These are phyloP conservation scores for Marcusenius ussheri DNA, from an alignment of 2,113 vertebrate species.

Conservation along the genomic window DNA sequence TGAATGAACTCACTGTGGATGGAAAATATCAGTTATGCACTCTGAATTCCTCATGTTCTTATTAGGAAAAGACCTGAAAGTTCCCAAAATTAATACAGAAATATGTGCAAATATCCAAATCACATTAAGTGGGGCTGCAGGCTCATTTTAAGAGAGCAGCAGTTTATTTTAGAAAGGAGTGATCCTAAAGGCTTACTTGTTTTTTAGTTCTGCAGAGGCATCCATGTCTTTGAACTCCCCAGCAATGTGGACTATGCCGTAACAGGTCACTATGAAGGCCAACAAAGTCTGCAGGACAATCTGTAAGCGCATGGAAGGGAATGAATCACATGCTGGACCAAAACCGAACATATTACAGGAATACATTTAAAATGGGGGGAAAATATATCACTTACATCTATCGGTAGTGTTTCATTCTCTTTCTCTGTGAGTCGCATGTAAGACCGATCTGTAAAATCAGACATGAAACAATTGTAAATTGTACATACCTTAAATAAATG, in stretches of 20 bases:
- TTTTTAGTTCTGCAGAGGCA: conserved; percentile 92
- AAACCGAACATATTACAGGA: neutral
- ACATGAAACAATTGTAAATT: neutral
- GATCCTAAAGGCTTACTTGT: conserved; percentile 68
- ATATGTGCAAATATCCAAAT: neutral
- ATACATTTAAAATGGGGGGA: neutral
- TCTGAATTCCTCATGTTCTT: neutral
- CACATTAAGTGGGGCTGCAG: neutral
- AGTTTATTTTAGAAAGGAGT: too few species aligned
- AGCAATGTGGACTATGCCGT: conserved; percentile 92
- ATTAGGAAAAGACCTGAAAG: neutral
- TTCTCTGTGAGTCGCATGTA: conserved; percentile 95
- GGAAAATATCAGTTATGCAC: neutral
- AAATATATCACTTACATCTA: conserved; percentile 75
- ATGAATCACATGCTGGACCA: neutral
- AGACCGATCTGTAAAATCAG: conserved; percentile 69
- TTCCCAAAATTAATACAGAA: neutral
- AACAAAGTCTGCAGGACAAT: conserved; percentile 93
- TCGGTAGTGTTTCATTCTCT: conserved; percentile 88
- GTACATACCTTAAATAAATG: neutral
- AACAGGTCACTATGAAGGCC: conserved; percentile 89
- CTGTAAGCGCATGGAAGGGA: conserved; percentile 52
- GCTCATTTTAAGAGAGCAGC: neutral
- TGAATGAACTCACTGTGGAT: neutral
- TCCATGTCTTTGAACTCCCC: conserved; percentile 96